phyloP scores from a whole-genome alignment of 2,113 vertebrate species.

The Tichodroma muraria region DNA sequence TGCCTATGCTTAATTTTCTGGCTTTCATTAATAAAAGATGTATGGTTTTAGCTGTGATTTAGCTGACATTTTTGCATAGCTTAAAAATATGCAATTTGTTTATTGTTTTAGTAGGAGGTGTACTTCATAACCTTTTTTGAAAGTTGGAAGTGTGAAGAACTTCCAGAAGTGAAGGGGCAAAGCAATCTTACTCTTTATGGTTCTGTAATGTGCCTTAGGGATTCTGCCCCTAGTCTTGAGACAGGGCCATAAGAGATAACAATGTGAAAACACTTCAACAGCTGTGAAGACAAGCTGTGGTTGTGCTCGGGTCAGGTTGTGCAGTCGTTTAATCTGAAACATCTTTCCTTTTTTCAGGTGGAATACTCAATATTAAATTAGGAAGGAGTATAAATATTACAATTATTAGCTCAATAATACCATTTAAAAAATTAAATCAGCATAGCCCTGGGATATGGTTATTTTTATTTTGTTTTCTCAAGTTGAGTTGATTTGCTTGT shows the following conservation, averaged over 20 bases:
- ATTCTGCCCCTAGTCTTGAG: neutral
- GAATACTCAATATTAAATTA: neutral
- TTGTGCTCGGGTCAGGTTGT: neutral
- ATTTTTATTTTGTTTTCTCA: neutral
- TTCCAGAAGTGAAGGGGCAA: neutral
- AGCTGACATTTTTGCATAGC: neutral
- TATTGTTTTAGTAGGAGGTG: neutral
- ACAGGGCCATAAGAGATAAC: neutral
- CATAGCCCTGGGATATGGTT: neutral
- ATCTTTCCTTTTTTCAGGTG: neutral
- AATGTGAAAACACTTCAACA: neutral
- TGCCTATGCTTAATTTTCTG: neutral
- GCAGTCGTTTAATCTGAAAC: neutral
- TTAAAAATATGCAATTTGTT: neutral
- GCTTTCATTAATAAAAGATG: neutral
- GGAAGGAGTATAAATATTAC: neutral
- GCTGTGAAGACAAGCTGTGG: rapidly evolving
- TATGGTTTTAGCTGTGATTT: neutral
- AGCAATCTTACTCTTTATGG: neutral
- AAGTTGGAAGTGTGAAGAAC: neutral
- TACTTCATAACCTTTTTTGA: neutral
- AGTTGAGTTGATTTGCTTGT: neutral
- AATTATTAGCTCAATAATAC: neutral
- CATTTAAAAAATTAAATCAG: neutral
- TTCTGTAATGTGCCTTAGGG: neutral